These are phyloP conservation scores for Cheiracanthium punctorium DNA, from an alignment of 2,888 invertebrate genomes.

Conservation along the genomic window DNA sequence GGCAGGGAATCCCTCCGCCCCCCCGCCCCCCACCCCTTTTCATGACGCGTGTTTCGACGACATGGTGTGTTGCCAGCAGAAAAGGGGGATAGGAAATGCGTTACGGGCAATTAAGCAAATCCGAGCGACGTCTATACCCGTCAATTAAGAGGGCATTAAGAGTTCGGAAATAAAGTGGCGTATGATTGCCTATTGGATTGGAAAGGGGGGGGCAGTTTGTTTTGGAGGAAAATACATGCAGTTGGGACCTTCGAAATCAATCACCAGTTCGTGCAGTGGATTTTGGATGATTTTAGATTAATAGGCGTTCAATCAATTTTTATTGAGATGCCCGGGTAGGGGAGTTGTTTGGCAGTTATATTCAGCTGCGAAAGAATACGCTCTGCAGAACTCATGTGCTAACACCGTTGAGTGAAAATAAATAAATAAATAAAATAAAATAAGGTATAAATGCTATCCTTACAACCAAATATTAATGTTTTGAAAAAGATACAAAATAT, in stretches of 20 bases:
- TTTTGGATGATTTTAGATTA: background rate
- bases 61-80: background rate
- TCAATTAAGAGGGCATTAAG: constrained; percentile 52
- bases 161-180: constrained; percentile 42
- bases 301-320: too few relatives aligned
- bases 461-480: too few relatives aligned
- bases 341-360: too few relatives aligned
- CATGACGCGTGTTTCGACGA: constrained; percentile 30
- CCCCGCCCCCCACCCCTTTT: background rate
- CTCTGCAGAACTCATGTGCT: too few relatives aligned
- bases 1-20: background rate
- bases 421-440: too few relatives aligned
- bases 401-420: too few relatives aligned
- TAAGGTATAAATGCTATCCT: too few relatives aligned
- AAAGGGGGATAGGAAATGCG: background rate
- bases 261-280: background rate
- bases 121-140: constrained; percentile 28
- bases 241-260: background rate
- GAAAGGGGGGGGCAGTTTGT: background rate
- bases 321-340: too few relatives aligned
- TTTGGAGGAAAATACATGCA: background rate
- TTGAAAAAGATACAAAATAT: too few relatives aligned
- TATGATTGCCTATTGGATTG: background rate
- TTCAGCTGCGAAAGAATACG: too few relatives aligned
- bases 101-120: constrained; percentile 64